Conservation (phyloP, 2,888 invertebrate genomes). For the Ormia ochracea region DNA sequence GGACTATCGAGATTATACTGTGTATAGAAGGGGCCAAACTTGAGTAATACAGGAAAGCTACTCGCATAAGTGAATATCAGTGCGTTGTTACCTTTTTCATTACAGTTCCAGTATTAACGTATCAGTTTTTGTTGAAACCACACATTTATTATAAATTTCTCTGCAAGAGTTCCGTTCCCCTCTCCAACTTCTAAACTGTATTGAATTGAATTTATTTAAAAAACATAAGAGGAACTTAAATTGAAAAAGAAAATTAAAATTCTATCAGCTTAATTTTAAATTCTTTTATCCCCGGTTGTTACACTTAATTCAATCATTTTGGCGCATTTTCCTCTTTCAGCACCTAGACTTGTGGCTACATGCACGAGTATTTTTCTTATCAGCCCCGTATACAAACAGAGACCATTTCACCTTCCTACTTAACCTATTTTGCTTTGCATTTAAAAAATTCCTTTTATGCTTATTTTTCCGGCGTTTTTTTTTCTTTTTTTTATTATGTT, state of each 20-base stretch:
- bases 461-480: constrained; percentile 33
- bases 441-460: constrained; percentile 52
- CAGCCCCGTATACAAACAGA: not conserved
- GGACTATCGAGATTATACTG: no score
- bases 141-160: no score
- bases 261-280: not conserved
- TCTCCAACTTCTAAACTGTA: no score
- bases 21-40: no score
- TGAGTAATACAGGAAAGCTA: no score
- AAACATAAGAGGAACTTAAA: not conserved
- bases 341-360: not conserved
- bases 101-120: no score
- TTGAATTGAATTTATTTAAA: not conserved
- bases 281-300: not conserved
- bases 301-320: constrained; percentile 6
- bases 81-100: no score
- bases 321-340: not conserved
- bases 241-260: not conserved
- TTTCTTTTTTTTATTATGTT: constrained; percentile 42
- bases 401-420: constrained; percentile 51
- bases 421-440: constrained; percentile 64
- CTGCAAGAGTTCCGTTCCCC: no score
- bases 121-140: no score
- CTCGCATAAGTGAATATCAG: no score
- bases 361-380: not conserved